Percentiles rank a stretch among this genome's conserved stretches.
Evolutionary conservation across 2,888 invertebrate species (phyloP).

Genomic region (Anoplius nigerrimus): DNA sequence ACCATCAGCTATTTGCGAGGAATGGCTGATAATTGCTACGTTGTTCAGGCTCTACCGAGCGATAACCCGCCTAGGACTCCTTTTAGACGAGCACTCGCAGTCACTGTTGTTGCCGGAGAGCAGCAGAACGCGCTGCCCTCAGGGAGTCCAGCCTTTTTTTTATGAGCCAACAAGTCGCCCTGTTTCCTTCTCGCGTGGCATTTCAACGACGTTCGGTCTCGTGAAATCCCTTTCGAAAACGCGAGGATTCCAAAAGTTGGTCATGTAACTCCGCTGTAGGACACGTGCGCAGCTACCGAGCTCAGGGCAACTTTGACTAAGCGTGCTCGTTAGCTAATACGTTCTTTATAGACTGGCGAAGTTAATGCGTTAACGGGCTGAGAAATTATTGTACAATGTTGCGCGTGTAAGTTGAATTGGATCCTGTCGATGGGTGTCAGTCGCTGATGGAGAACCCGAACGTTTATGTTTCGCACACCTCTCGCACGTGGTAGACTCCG

Average conservation of each 20-base stretch:
- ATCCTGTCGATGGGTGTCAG: no score
- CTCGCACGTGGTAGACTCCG: no score
- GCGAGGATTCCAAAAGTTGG: background rate
- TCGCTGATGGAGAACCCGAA: no score
- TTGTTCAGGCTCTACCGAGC: conserved; percentile 71
- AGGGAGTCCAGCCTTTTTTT: conserved; percentile 23
- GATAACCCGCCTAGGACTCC: conserved; percentile 71
- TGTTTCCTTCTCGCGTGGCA: conserved; percentile 23
- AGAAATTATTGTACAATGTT: no score
- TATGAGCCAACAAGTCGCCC: conserved; percentile 15
- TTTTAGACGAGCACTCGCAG: conserved; percentile 65
- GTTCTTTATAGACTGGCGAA: no score
- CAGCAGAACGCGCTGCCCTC: conserved; percentile 21
- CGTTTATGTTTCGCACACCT: no score
- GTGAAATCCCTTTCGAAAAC: background rate
- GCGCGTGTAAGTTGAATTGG: no score
- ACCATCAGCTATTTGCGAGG: conserved; percentile 75
- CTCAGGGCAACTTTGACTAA: no score
- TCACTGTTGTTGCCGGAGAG: conserved; percentile 54
- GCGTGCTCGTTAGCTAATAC: no score
- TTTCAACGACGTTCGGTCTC: background rate
- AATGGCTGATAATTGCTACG: conserved; percentile 75
- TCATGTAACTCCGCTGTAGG: no score
- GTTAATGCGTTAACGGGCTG: no score
- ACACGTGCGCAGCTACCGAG: no score